A percentile compares a stretch with the other conserved stretches of the same genome.
These are phyloP conservation scores for Sinonovacula constricta DNA, from an alignment of 1,140 invertebrate species.

Conservation along the genomic window DNA sequence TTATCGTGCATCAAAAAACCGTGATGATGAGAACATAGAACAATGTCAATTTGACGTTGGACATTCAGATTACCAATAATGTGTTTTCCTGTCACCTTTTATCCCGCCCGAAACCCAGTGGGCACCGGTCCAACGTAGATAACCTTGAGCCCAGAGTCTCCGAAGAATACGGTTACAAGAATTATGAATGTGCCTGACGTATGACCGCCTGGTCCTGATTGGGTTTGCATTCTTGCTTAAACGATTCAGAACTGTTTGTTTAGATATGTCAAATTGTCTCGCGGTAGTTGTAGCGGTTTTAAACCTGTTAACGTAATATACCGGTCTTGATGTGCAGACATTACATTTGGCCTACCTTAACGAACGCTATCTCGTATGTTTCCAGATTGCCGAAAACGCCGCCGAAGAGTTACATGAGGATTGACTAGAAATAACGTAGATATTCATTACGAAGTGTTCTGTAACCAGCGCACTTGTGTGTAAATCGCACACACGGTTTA, in stretches of 20 bases:
- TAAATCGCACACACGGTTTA: too few relatives aligned
- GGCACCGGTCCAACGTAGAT: neutral
- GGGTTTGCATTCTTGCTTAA: too few relatives aligned
- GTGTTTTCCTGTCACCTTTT: neutral
- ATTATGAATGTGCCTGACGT: conserved; percentile 2
- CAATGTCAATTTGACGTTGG: neutral
- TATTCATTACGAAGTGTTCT: too few relatives aligned
- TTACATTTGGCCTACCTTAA: conserved; percentile 1
- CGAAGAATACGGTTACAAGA: too few relatives aligned
- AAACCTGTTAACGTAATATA: neutral
- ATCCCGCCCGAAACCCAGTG: neutral
- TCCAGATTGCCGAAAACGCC: conserved; percentile 4
- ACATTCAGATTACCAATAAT: neutral
- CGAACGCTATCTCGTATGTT: neutral
- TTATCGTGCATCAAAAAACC: neutral
- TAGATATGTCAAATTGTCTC: too few relatives aligned
- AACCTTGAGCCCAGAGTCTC: neutral
- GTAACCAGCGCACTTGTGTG: too few relatives aligned
- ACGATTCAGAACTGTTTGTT: too few relatives aligned
- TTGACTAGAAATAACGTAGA: too few relatives aligned
- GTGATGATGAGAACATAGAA: neutral
- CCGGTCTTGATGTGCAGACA: neutral
- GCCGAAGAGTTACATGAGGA: too few relatives aligned
- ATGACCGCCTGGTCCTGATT: too few relatives aligned
- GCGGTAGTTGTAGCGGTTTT: neutral